These are phyloP conservation scores for Scaptomyza hsui DNA, from an alignment of 1,140 invertebrate species.

Conservation along the genomic window DNA sequence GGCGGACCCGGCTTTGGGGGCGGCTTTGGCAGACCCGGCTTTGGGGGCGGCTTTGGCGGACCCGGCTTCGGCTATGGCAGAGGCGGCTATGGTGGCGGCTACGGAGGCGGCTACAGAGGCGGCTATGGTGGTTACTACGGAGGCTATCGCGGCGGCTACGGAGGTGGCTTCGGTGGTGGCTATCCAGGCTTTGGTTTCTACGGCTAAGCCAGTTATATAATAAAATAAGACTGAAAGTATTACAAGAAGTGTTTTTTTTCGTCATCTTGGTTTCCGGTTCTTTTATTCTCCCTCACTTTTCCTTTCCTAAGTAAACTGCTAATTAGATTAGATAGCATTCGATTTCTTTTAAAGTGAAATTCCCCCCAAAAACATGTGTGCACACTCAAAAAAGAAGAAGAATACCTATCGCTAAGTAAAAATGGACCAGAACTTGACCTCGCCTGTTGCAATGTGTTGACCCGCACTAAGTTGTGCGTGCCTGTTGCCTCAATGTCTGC, in stretches of 20 bases:
- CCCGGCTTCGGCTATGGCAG: constrained; percentile 1
- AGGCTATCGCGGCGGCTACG: constrained; percentile 31
- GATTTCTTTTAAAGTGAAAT: constrained; percentile 5
- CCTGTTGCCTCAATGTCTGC: constrained; percentile 37
- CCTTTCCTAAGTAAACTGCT: background rate
- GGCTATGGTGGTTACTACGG: constrained; percentile 21
- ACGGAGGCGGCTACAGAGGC: constrained; percentile 1
- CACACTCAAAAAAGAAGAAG: background rate
- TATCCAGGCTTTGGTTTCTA: constrained; percentile 22
- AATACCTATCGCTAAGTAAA: background rate
- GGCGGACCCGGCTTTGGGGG: constrained; percentile 32
- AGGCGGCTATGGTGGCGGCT: constrained; percentile 1
- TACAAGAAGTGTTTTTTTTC: background rate
- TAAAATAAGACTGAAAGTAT: constrained; percentile 39
- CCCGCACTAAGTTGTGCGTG: constrained; percentile 45
- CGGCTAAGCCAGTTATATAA: constrained; percentile 25
- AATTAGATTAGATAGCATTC: background rate
- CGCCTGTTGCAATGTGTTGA: constrained; percentile 46
- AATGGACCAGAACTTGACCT: constrained; percentile 58
- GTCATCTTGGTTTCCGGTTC: background rate
- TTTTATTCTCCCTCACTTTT: background rate
- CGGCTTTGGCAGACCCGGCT: constrained; percentile 4
- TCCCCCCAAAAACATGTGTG: background rate
- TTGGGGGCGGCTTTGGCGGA: constrained; percentile 14
- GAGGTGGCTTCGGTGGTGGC: background rate